A percentile compares a stretch with the other conserved stretches of the same genome.
Evolutionary conservation across 2,797 vertebrate species (phyloP).

Genomic region (Anguilla megastoma): DNA sequence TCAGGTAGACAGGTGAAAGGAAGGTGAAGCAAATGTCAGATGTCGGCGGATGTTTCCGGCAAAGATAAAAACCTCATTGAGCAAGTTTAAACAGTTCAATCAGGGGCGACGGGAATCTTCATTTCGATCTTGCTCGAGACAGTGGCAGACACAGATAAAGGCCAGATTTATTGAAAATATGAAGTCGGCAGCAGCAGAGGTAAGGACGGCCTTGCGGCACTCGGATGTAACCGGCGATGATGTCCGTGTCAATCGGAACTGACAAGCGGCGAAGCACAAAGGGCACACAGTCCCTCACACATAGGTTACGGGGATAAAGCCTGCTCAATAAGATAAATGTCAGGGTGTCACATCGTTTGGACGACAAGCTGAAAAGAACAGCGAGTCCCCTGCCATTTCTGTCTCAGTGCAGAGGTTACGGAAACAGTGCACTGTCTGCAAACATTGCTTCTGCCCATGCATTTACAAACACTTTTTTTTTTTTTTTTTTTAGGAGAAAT

Average conservation of each 20-base stretch:
- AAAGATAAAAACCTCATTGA: slow-evolving; percentile 26
- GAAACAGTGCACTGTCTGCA: not conserved
- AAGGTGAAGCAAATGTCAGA: not conserved
- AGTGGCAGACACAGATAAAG: slow-evolving; percentile 5
- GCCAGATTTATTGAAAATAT: slow-evolving; percentile 23
- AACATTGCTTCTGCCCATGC: not conserved
- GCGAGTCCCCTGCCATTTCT: slow-evolving; percentile 25
- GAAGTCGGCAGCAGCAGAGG: not conserved
- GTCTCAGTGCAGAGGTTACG: not conserved
- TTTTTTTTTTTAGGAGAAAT: not conserved
- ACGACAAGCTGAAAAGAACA: not conserved
- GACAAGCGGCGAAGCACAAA: not conserved
- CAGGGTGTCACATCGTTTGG: slow-evolving; percentile 27
- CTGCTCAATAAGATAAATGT: slow-evolving; percentile 35
- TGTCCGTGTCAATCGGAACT: not conserved
- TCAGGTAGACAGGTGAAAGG: not conserved
- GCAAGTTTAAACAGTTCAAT: slow-evolving; percentile 28
- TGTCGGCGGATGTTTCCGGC: not conserved
- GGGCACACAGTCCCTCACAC: not conserved
- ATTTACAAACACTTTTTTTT: not conserved
- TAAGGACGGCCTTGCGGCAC: not conserved
- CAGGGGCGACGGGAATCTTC: not conserved
- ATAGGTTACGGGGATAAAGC: slow-evolving; percentile 11
- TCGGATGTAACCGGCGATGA: not conserved
- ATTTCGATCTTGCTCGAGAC: slow-evolving; percentile 1